A percentile compares a stretch with the other conserved stretches of the same genome.
These are phyloP conservation scores for Hymenopus coronatus DNA, from an alignment of 2,888 invertebrate species.

Conservation along the genomic window DNA sequence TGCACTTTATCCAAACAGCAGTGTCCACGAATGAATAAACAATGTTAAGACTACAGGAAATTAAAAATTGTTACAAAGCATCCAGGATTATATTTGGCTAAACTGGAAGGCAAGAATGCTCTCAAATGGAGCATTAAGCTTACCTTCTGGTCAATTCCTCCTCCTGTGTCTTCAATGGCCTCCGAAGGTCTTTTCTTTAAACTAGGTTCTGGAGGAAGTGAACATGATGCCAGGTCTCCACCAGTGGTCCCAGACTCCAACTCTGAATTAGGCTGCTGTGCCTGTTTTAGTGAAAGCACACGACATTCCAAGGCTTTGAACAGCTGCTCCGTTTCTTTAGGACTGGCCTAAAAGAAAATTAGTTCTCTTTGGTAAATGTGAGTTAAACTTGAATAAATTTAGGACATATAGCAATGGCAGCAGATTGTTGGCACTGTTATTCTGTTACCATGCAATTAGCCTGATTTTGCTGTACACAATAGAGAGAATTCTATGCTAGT, in stretches of 20 bases:
- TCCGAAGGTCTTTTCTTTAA: slow-evolving; percentile 10
- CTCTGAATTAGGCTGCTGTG: background rate
- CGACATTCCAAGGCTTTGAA: slow-evolving; percentile 61
- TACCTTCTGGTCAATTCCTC: background rate
- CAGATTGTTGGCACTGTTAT: too few relatives aligned
- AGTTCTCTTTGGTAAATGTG: background rate
- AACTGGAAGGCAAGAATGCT: too few relatives aligned
- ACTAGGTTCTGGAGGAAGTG: slow-evolving; percentile 6
- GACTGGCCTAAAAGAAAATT: slow-evolving; percentile 54
- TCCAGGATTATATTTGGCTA: too few relatives aligned
- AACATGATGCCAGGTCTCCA: background rate
- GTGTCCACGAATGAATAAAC: too few relatives aligned
- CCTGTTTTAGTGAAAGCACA: slow-evolving; percentile 40
- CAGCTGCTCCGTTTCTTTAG: slow-evolving; percentile 66
- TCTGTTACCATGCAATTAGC: too few relatives aligned
- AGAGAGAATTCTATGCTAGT: too few relatives aligned
- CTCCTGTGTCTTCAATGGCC: slow-evolving; percentile 1
- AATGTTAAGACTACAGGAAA: too few relatives aligned
- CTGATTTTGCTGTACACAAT: too few relatives aligned
- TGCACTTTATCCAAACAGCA: too few relatives aligned
- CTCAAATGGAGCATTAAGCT: background rate
- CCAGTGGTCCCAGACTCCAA: background rate
- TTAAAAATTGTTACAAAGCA: too few relatives aligned
- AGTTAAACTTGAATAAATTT: too few relatives aligned
- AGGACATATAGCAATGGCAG: too few relatives aligned